Evolutionary conservation across 2,113 vertebrate genomes (phyloP).

Genomic region (Crotophaga sulcirostris): DNA sequence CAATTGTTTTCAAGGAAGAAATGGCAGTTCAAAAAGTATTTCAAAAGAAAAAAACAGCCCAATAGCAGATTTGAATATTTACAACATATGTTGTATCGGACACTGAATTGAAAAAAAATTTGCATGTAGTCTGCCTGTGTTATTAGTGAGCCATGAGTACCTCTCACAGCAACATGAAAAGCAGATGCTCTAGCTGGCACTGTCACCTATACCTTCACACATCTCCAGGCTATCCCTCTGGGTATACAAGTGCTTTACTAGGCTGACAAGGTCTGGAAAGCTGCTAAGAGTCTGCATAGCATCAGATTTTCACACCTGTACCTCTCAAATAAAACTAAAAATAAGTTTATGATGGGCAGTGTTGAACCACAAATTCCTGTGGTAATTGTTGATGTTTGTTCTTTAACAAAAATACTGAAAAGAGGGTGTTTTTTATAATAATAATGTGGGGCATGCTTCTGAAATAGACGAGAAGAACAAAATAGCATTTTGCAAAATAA

Average conservation of each 20-base stretch:
- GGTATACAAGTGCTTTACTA: background rate
- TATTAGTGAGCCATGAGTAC: background rate
- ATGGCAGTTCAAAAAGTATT: background rate
- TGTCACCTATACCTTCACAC: background rate
- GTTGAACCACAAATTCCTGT: background rate
- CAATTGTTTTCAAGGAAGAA: background rate
- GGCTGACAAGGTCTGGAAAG: background rate
- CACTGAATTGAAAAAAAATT: background rate
- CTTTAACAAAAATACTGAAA: background rate
- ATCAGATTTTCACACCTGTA: background rate
- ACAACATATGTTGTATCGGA: background rate
- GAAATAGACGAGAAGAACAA: background rate
- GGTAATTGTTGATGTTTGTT: background rate
- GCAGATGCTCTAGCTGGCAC: background rate
- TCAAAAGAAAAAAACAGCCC: background rate
- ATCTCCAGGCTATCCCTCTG: background rate
- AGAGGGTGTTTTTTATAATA: background rate
- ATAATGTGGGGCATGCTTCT: background rate
- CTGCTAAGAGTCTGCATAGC: background rate
- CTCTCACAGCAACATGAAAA: background rate
- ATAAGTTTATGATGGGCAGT: background rate
- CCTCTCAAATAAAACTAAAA: background rate
- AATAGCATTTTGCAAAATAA: background rate
- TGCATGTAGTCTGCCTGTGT: background rate
- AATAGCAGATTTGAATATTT: background rate